Base-by-base conservation (phyloP, 2,113 vertebrate genomes). In the Tyrannus savana region DNA sequence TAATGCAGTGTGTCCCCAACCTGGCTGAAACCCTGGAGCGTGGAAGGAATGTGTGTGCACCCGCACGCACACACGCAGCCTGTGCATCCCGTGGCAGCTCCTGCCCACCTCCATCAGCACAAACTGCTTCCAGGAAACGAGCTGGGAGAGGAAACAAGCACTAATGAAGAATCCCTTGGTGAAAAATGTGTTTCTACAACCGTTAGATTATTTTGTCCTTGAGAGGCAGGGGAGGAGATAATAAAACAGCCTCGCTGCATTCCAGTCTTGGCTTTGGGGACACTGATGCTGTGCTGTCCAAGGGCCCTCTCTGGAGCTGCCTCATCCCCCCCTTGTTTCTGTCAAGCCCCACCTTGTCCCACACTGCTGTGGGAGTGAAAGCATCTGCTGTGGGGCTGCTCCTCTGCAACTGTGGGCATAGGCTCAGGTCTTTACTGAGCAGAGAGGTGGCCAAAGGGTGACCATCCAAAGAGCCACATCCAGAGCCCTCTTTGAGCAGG, bases 161-260 rank as follows among this genome's bases (percentile, higher is more conserved):
- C 71, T 88, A 8, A 59, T 66, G 73, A 84, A 90, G 91, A 28
- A 60, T 86, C 63, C 83, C 72, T 53, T 1, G 63, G 84, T 77
- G 95, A 83, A 93, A 96, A 95, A 92, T 66, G 28, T 64, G 58
- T 86, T 83, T 66, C 80, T 89, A 23, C 18, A 9, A 42, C 63
- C 0, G 10, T 73, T 82, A 27, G 89, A 46, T 74, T 79, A 10
- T 69, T 63, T 17, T 71, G 95, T 80, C 86, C 88, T 90, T 90
- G 94, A 58, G 63, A 72, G 23, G 49, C 1, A 4, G 39, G 58
- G 75, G 53, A 92, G 79, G 59, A 88, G 75, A 86, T 86, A 50
- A 88, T 22, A 17, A 5, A 85, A 6, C 14, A 30, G 58, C 67
- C 85, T 10, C 2, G 0, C 21, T 35, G 41, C 59, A 3, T 88